Percentiles rank a stretch among this genome's conserved stretches.
Conservation (phyloP, 2,797 vertebrate species). For the Sternarchorhynchus goeldii region DNA sequence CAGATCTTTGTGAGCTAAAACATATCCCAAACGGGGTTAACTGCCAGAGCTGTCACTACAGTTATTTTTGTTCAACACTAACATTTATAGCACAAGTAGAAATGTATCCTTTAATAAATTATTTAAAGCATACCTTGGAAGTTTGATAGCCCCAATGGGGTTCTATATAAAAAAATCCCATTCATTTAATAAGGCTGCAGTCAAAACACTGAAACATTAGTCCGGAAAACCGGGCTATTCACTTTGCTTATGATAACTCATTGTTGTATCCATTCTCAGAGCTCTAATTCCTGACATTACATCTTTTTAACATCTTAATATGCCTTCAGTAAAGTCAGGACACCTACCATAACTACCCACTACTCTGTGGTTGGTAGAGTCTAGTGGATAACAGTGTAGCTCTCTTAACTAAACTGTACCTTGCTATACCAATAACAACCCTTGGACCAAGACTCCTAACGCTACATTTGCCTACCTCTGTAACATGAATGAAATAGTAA, state of each 20-base stretch:
- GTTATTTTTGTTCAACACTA: neutral
- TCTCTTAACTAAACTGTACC: no score
- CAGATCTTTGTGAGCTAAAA: no score
- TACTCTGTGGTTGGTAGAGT: no score
- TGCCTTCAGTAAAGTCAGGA: no score
- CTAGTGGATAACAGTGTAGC: no score
- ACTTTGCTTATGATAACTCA: neutral
- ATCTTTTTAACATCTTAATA: no score
- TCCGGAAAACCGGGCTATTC: neutral
- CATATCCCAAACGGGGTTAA: neutral
- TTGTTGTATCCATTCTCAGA: neutral
- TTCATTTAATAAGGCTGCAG: neutral
- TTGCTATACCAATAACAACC: no score
- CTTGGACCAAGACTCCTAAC: no score
- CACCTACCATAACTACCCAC: no score
- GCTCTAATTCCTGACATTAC: neutral
- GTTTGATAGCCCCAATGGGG: neutral
- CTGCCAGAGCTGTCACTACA: neutral
- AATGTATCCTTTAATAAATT: neutral
- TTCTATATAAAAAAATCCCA: neutral
- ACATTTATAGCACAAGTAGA: neutral
- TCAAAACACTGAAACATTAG: neutral
- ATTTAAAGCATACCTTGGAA: constrained; percentile 4
- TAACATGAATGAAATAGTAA: no score
- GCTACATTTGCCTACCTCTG: no score